Evolutionary conservation across 2,888 invertebrate genomes (phyloP), one percentile per base, ranked within the genome.

Genomic region (Prosapia bicincta): DNA sequence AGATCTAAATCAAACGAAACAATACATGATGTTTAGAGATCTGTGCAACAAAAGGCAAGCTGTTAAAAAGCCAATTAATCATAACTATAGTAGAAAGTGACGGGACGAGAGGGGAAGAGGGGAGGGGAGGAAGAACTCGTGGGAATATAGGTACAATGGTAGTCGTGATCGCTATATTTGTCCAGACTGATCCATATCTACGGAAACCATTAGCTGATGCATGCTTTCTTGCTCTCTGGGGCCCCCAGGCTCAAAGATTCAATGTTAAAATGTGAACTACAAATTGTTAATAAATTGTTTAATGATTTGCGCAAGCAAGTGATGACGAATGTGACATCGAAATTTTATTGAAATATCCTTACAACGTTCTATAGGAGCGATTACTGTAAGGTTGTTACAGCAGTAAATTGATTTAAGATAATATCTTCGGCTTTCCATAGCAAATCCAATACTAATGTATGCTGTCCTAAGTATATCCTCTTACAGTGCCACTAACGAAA

Each of bases 11-110:
- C 13, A n/a, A 20, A 54, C n/a, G 20, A 20, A 54, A 54, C 54
- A 54, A 54, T 54, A 20, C 54, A 20, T 54, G n/a, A 2, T 38
- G 38, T 54, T 54, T 54, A 20, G 13, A 54, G 54, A 54, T 54
- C 54, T 54, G 20, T 5, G 54, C 20, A 54, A 54, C 54, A 54
- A 54, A 54, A 54, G 54, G 20, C 54, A 54, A 54, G 54, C 54
- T 54, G 54, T 54, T 54, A 54, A 54, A 54, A 54, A 54, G 54
- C 54, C 54, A 54, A 54, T 54, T 54, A 54, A 54, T 54, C 54
- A 54, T 54, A 54, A 54, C 54, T 54, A 2, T 54, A 54, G 54
- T 54, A 54, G 54, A 54, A 54, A 54, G 54, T 54, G 54, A 54
- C 20, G 5, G n/a, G 3, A 9, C 13, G 7, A 15, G 38, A 2